Base-by-base conservation (phyloP, 2,113 vertebrate species). In the Electrona antarctica region DNA sequence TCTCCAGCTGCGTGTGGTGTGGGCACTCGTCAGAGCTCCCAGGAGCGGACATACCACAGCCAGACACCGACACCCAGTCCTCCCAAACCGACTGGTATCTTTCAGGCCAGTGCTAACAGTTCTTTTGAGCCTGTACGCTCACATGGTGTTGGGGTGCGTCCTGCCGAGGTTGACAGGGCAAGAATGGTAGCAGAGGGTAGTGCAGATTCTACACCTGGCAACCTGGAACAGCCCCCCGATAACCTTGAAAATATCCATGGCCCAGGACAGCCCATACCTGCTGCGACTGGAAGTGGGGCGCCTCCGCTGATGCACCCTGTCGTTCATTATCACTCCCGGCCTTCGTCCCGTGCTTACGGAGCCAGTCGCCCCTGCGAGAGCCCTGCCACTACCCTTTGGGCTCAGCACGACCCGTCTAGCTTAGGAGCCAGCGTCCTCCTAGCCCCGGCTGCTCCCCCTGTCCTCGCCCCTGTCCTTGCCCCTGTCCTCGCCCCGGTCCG, bases 41-140 rank as follows among this genome's bases (percentile, higher is more conserved):
- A 85, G 73, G 94, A 93, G 71, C 88, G 55, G 66, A 76, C 71
- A 63, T 94, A 83, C 79, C 87, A 57, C 0, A 29, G 89, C 64
- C 87, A 88, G 82, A 86, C 92, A 51, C 91, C 93, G 9, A 96
- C 96, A 11, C 97, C 97, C 0, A 98, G 97, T 64, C 97, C 97
- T n/a, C 98, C 97, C 0, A 99, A 99, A 76, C 97, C 97, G 2
- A 97, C 93, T 0, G 97, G 97, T 11, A 81, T 94, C 3, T 99
- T 99, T 77, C 97, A 98, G 80, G 95, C 97, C 10, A 99, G 98
- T 70, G 95, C 95, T 33, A 99, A 99, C 78, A 98, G 97, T 77
- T 98, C 96, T 9, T 99, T 99, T 51, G 97, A 99, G 76, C 98
- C 97, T 0, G 98, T 99, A 57, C 94, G 95, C 13, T 95, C 96